Percentiles rank a stretch among this genome's conserved stretches.
These are phyloP conservation scores for Maccullochella peelii DNA, from an alignment of 2,113 vertebrate genomes.

Conservation along the genomic window DNA sequence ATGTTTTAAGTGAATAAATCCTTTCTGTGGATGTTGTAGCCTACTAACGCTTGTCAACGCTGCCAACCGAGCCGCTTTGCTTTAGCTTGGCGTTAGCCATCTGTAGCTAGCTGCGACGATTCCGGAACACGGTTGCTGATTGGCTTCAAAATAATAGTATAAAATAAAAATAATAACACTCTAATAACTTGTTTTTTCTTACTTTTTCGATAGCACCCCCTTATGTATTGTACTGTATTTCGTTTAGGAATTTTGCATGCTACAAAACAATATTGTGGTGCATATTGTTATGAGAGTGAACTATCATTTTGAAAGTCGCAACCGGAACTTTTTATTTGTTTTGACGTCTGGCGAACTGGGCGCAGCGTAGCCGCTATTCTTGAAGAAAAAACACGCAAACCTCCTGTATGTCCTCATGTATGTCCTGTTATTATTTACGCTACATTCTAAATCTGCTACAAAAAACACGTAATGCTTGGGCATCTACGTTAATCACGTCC, in stretches of 20 bases:
- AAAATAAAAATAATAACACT: neutral
- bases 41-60: conserved; percentile 14
- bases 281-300: neutral
- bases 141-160: conserved; percentile 61
- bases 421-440: neutral
- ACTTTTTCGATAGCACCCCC: no score
- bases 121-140: neutral
- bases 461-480: neutral
- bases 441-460: neutral
- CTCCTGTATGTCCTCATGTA: rapidly evolving
- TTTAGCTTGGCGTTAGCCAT: conserved; percentile 49
- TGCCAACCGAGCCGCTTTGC: conserved; percentile 26
- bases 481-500: neutral
- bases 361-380: conserved; percentile 34
- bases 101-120: neutral
- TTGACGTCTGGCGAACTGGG: neutral
- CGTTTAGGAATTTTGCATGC: rapidly evolving
- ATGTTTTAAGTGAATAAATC: conserved; percentile 1
- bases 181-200: rapidly evolving
- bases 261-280: neutral
- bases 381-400: neutral
- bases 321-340: conserved; percentile 10
- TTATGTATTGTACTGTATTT: rapidly evolving
- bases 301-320: conserved; percentile 24
- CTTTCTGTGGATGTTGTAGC: neutral